Evolutionary conservation across 2,888 invertebrate species (phyloP), one percentile per base, ranked within the genome.

Genomic region (Drosophila antonietae): DNA sequence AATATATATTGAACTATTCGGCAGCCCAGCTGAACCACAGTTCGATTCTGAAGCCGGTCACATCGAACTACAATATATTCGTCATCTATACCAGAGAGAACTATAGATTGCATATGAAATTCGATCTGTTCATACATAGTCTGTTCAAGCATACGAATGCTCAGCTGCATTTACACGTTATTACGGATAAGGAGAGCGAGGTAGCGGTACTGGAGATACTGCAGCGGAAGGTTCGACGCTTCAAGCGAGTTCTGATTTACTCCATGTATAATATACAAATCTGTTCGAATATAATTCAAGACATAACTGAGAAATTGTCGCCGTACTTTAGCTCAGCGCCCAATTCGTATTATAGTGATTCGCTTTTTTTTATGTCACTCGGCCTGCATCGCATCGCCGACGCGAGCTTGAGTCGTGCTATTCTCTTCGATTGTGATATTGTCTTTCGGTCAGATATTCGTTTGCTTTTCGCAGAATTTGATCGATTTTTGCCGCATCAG

Each of bases 351-450:
- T 97, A 96, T 90, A 95, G 95, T 80, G 96, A 96, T 92, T 95
- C 96, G 1, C 92, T 97, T 31, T 97, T 97, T 92, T 97, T 96
- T 90, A 91, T 97, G 35, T 97, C 97, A 0, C 93, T 96, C 57
- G 96, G 95, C 2, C 91, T 97, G 33, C 95, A 96, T 90, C 94
- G 94, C 81, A 94, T 96, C 56, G 95, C 96, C 47, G 95, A 95
- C 14, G 69, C 83, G 3, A 91, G 94, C 58, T 94, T 96, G 87
- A 93, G 94, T 33, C 92, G 93, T 75, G 95, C 95, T 18, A 94
- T 96, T 73, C 94, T 97, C 93, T 93, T 97, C 57, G 97, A 97
- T 93, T 95, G 96, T 80, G 97, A 97, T 93, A 94, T 96, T 56
- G 95, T 95, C 92, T 95, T 97, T 91, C 94, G 94, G 78, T 94